These are phyloP conservation scores for Phenganax stokvisi DNA, from an alignment of 92 coral and sea anemone species.

Conservation along the genomic window DNA sequence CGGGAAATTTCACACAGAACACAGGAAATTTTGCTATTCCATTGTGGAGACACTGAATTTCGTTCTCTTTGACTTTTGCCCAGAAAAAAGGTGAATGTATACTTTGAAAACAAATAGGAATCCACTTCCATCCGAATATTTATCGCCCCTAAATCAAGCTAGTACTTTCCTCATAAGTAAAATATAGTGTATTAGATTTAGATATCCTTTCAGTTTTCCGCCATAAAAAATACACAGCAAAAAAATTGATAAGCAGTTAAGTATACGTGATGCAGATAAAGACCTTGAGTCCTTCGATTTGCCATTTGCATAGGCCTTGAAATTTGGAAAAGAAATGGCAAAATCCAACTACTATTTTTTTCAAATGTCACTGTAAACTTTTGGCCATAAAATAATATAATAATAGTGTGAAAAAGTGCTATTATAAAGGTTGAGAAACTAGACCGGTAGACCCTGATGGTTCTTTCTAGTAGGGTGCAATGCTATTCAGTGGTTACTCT, in stretches of 20 bases:
- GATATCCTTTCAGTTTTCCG: background rate
- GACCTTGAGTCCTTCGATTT: background rate
- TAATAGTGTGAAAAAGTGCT: no score
- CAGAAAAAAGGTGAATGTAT: constrained; percentile 24
- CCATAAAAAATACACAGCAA: background rate
- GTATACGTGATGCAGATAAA: background rate
- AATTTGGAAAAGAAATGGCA: no score
- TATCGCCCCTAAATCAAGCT: background rate
- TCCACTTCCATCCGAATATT: constrained; percentile 23
- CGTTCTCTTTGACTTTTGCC: constrained; percentile 33
- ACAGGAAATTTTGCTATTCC: no score
- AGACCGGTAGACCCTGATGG: no score
- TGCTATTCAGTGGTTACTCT: no score
- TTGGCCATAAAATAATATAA: no score
- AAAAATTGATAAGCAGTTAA: background rate
- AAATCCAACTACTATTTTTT: no score
- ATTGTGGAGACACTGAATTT: no score
- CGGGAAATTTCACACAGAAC: no score
- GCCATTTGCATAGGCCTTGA: background rate
- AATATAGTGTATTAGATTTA: background rate
- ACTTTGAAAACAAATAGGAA: constrained; percentile 19
- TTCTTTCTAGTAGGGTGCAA: no score
- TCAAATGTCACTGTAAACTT: no score
- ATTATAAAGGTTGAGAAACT: no score
- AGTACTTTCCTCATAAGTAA: background rate